Evolutionary conservation across 2,797 vertebrate genomes (phyloP).

Genomic region (Oryzias dopingdopingensis): DNA sequence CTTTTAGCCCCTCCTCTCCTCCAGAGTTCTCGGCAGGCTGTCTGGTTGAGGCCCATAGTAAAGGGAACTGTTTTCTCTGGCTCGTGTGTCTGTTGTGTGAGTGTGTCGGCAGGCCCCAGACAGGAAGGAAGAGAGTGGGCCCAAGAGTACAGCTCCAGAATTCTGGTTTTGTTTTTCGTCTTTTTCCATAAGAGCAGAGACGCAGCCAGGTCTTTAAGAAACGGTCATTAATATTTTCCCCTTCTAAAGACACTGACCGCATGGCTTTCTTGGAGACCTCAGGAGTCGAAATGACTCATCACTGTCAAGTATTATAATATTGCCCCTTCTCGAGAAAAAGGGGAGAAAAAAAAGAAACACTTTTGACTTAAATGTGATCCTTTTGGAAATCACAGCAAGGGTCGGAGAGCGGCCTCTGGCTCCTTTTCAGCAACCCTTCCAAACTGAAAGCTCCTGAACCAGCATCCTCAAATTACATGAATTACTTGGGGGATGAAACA

Average conservation of each 20-base stretch:
- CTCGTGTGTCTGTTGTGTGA: constrained; percentile 32
- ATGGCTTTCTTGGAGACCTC: constrained; percentile 22
- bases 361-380: constrained; percentile 19
- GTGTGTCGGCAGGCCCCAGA: constrained; percentile 69
- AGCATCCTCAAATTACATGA: constrained; percentile 41
- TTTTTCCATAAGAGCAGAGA: constrained; percentile 68
- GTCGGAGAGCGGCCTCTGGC: constrained; percentile 19
- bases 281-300: constrained; percentile 29
- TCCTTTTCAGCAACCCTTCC: constrained; percentile 51
- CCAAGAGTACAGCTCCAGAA: constrained; percentile 76
- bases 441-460: constrained; percentile 55
- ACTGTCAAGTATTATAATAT: constrained; percentile 24
- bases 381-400: constrained; percentile 18
- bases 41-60: constrained; percentile 72
- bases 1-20: constrained; percentile 53
- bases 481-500: constrained; percentile 33
- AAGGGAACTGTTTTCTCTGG: constrained; percentile 66
- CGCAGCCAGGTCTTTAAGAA: constrained; percentile 63
- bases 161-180: constrained; percentile 73
- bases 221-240: constrained; percentile 61
- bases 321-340: constrained; percentile 19
- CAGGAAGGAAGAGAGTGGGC: constrained; percentile 85
- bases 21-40: constrained; percentile 58
- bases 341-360: constrained; percentile 10
- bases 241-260: constrained; percentile 39